A percentile compares a stretch with the other conserved stretches of the same genome.
These are phyloP conservation scores for Arenaria interpres DNA, from an alignment of 2,113 vertebrate genomes.

Conservation along the genomic window DNA sequence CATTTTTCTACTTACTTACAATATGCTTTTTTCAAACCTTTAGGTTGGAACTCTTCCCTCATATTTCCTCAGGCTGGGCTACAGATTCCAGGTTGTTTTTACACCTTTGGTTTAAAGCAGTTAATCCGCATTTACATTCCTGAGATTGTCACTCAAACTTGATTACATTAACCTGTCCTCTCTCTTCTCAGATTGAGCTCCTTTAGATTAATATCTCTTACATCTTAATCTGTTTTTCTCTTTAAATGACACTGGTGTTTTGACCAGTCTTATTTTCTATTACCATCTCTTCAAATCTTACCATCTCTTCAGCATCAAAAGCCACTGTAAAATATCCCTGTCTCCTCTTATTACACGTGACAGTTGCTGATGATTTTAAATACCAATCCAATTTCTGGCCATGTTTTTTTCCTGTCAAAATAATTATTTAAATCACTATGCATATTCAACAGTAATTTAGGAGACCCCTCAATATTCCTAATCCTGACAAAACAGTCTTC, in stretches of 20 bases:
- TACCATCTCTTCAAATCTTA: background rate
- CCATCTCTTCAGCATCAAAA: background rate
- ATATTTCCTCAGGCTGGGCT: background rate
- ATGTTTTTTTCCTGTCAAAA: background rate
- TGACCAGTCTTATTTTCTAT: background rate
- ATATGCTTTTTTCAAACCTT: background rate
- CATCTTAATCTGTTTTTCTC: background rate
- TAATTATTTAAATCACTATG: background rate
- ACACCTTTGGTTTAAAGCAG: background rate
- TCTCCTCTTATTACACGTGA: background rate
- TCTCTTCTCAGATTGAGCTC: background rate
- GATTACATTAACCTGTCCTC: background rate
- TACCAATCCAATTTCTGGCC: background rate
- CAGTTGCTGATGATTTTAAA: background rate
- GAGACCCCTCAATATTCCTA: background rate
- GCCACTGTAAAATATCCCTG: background rate
- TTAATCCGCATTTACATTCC: background rate
- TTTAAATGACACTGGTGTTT: background rate
- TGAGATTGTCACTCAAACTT: background rate
- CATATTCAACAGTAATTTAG: background rate
- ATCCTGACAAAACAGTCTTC: background rate
- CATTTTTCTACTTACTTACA: background rate
- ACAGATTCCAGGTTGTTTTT: background rate
- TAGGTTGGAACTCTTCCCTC: background rate
- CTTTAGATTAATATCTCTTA: background rate